phyloP scores from a whole-genome alignment of 2,888 invertebrate species.

The Ecliptopera silaceata region DNA sequence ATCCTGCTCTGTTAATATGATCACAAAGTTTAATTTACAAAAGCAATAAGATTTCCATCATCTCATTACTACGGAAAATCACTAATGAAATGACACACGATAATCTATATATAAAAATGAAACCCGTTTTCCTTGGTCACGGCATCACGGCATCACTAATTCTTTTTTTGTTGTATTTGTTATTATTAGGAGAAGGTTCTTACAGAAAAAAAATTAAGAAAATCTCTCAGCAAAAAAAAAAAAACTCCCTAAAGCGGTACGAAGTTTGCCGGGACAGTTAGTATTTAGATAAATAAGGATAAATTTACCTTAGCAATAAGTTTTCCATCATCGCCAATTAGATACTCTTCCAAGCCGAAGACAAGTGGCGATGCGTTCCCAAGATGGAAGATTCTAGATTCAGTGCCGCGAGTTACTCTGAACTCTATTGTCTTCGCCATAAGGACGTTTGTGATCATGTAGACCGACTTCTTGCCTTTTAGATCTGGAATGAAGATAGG shows the following conservation, averaged over 20 bases:
- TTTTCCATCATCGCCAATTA: slow-evolving; percentile 73
- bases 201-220: too few species aligned
- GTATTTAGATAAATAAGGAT: not conserved
- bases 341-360: slow-evolving; percentile 73
- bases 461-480: slow-evolving; percentile 75
- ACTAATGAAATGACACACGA: too few species aligned
- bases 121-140: too few species aligned
- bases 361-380: slow-evolving; percentile 76
- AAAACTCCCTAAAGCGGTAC: too few species aligned
- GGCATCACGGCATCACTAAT: too few species aligned
- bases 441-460: slow-evolving; percentile 77
- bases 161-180: too few species aligned
- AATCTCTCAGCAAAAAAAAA: too few species aligned
- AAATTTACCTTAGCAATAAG: slow-evolving; percentile 65
- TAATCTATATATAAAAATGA: too few species aligned
- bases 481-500: slow-evolving; percentile 61
- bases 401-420: slow-evolving; percentile 72
- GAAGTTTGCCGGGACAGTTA: not conserved
- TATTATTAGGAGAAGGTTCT: too few species aligned
- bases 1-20: too few species aligned
- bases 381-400: slow-evolving; percentile 79
- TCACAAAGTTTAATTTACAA: not conserved
- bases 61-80: too few species aligned
- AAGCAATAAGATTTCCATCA: not conserved
- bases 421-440: slow-evolving; percentile 81